phyloP scores from a whole-genome alignment of 35 echinoderm and acorn worm species.

The Strongylocentrotus purpuratus region DNA sequence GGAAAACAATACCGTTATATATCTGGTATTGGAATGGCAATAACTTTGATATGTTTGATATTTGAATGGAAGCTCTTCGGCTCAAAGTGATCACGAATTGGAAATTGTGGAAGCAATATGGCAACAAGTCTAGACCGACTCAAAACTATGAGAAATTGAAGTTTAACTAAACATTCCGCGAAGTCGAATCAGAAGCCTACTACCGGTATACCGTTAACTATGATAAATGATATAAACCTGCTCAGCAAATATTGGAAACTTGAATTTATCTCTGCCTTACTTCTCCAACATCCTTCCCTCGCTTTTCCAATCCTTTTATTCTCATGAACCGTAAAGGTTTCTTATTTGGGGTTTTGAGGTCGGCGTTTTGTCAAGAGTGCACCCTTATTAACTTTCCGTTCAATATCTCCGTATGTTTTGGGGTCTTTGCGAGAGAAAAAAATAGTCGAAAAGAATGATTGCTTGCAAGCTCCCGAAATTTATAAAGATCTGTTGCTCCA shows the following conservation, averaged over 20 bases:
- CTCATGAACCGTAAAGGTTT: background rate
- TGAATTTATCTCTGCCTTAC: background rate
- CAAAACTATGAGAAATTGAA: background rate
- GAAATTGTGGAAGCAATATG: background rate
- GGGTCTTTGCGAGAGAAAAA: background rate
- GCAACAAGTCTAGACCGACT: background rate
- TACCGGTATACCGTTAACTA: background rate
- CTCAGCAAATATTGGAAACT: background rate
- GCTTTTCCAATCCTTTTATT: background rate
- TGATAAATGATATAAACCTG: slow-evolving; percentile 6
- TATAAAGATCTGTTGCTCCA: background rate
- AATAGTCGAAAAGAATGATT: background rate
- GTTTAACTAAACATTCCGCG: background rate
- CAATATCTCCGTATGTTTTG: slow-evolving; percentile 29
- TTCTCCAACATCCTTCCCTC: background rate
- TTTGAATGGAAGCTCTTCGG: background rate
- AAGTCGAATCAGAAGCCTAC: background rate
- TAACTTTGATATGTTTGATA: background rate
- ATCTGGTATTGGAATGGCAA: background rate
- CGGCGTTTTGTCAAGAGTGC: slow-evolving; percentile 32
- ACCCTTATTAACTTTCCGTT: slow-evolving; percentile 31
- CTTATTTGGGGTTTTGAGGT: background rate
- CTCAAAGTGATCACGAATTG: background rate
- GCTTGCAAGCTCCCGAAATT: background rate
- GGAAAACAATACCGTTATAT: too few species aligned